Evolutionary conservation across 23 tunicate genomes (phyloP).

Genomic region (Phallusia fumigata): DNA sequence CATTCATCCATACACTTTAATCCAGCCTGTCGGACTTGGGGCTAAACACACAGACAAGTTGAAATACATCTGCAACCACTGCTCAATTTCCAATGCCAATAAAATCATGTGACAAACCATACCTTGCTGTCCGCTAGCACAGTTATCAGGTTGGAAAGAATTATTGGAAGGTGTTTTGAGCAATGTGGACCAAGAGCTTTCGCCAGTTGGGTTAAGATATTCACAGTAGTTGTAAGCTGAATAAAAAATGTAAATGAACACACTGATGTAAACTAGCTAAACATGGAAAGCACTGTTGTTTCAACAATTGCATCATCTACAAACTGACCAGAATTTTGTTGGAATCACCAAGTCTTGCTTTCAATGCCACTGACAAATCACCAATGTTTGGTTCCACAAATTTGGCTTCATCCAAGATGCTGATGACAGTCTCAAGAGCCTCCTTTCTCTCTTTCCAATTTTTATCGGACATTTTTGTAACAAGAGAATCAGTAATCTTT

Average conservation of each 20-base stretch:
- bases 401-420: slow-evolving; percentile 80
- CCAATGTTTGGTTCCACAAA: slow-evolving; percentile 69
- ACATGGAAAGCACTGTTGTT: too few relatives aligned
- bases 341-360: slow-evolving; percentile 75
- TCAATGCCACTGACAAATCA: slow-evolving; percentile 71
- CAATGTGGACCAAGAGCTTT: slow-evolving; percentile 73
- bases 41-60: slow-evolving; percentile 13
- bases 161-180: slow-evolving; percentile 46
- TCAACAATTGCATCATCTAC: too few relatives aligned
- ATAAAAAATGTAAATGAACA: not conserved
- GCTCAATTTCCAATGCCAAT: too few relatives aligned
- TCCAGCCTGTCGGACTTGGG: slow-evolving; percentile 82
- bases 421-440: slow-evolving; percentile 63
- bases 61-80: not conserved
- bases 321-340: slow-evolving; percentile 82
- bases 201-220: slow-evolving; percentile 64
- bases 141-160: slow-evolving; percentile 43
- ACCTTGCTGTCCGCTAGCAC: slow-evolving; percentile 91
- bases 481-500: slow-evolving; percentile 72
- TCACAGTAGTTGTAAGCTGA: slow-evolving; percentile 64
- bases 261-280: too few relatives aligned
- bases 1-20: slow-evolving; percentile 82
- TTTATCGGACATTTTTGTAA: slow-evolving; percentile 59
- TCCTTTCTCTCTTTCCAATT: slow-evolving; percentile 93
- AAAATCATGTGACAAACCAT: not conserved